Evolutionary conservation across 2,113 vertebrate genomes (phyloP).

Genomic region (Amblyopsis rosae): DNA sequence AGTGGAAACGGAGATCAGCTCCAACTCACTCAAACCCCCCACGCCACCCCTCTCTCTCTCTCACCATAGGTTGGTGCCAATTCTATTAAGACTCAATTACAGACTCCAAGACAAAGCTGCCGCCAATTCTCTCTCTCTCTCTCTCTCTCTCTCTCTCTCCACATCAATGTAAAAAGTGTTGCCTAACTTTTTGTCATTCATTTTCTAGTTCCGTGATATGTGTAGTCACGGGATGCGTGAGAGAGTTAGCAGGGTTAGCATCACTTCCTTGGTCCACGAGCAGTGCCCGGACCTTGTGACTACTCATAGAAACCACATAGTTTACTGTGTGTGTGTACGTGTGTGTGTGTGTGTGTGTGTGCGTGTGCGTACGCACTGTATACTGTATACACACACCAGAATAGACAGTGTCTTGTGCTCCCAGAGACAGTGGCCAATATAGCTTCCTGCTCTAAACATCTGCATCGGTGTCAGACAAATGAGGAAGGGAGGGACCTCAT

Average conservation of each 20-base stretch:
- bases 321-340: too few relatives aligned
- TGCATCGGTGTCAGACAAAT: constrained; percentile 72
- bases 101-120: constrained; percentile 71
- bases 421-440: constrained; percentile 67
- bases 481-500: constrained; percentile 54
- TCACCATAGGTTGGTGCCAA: constrained; percentile 76
- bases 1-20: constrained; percentile 58
- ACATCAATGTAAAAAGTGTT: constrained; percentile 24
- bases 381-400: constrained; percentile 1
- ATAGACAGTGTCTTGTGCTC: constrained; percentile 26
- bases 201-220: constrained; percentile 37
- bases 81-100: constrained; percentile 88
- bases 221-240: constrained; percentile 32
- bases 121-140: constrained; percentile 33
- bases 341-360: too few relatives aligned
- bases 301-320: neutral
- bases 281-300: constrained; percentile 1
- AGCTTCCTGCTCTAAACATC: constrained; percentile 78
- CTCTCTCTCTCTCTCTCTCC: neutral
- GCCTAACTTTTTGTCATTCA: constrained; percentile 43
- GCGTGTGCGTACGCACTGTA: neutral
- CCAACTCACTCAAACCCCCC: constrained; percentile 56
- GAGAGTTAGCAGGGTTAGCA: constrained; percentile 11
- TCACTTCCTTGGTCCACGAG: constrained; percentile 24
- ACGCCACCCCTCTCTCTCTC: constrained; percentile 33